Conservation (phyloP, 2,113 vertebrate genomes). For the Geococcyx californianus region DNA sequence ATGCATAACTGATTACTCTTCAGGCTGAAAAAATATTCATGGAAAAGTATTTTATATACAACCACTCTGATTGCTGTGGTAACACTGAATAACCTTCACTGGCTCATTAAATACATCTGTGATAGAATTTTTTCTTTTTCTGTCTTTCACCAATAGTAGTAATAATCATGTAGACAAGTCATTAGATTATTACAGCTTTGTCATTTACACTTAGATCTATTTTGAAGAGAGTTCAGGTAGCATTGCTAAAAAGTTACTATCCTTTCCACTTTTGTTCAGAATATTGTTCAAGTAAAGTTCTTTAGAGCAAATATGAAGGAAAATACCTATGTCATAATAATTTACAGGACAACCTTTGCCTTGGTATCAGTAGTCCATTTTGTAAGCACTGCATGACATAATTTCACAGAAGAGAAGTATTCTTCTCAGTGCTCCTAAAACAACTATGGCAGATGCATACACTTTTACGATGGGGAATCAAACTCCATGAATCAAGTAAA, state of each 20-base stretch:
- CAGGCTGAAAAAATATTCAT: background rate
- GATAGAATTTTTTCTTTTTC: background rate
- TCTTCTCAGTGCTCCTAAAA: background rate
- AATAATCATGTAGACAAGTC: background rate
- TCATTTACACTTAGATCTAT: background rate
- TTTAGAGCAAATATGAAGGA: background rate
- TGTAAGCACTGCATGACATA: background rate
- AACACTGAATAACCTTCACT: background rate
- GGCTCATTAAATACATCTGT: background rate
- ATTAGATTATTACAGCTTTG: background rate
- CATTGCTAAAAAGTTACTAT: background rate
- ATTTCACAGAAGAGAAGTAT: background rate
- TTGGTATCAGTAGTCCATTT: background rate
- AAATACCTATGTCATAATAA: background rate
- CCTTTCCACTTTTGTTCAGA: background rate
- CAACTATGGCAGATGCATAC: background rate
- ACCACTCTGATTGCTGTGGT: constrained; percentile 3
- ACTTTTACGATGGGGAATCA: background rate
- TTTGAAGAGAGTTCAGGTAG: background rate
- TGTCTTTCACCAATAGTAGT: background rate
- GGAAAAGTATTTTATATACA: background rate
- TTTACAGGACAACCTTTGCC: background rate
- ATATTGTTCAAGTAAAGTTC: background rate
- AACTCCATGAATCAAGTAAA: background rate
- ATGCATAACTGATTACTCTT: background rate